A percentile compares a stretch with the other conserved stretches of the same genome.
Conservation (phyloP, 2,888 invertebrate species). For the Altica lythri region DNA sequence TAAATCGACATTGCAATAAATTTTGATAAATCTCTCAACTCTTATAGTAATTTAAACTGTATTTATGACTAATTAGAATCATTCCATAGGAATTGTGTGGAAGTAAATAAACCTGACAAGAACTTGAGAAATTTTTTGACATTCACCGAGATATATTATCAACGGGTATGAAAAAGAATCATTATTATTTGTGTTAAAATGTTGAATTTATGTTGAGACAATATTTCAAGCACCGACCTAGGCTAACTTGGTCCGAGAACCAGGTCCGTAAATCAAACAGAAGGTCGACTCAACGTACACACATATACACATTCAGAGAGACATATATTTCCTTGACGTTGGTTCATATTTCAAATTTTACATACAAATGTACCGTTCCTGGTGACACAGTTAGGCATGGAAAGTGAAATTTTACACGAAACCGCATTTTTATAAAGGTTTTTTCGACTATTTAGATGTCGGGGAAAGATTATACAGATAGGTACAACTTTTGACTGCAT, state of each 20-base stretch:
- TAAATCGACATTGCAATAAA: no score
- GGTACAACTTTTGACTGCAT: no score
- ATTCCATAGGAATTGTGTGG: no score
- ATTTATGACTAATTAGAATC: no score
- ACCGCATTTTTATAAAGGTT: slow-evolving; percentile 32
- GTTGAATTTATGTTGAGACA: slow-evolving; percentile 16
- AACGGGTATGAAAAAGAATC: no score
- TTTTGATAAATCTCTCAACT: no score
- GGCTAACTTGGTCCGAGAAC: slow-evolving; percentile 42
- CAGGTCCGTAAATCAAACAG: slow-evolving; percentile 46
- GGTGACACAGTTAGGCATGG: slow-evolving; percentile 34
- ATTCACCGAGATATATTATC: not conserved
- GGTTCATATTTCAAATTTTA: slow-evolving; percentile 48
- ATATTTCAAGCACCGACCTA: slow-evolving; percentile 40
- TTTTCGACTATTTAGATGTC: slow-evolving; percentile 33
- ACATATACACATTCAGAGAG: slow-evolving; percentile 30
- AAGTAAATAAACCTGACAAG: no score
- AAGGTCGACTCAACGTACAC: slow-evolving; percentile 35
- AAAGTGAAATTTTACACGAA: slow-evolving; percentile 40
- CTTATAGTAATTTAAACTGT: no score
- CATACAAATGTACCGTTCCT: slow-evolving; percentile 40
- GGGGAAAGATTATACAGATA: slow-evolving; percentile 27
- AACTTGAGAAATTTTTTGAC: not conserved
- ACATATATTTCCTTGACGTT: slow-evolving; percentile 40
- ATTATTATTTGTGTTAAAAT: slow-evolving; percentile 19